Evolutionary conservation across 2,888 invertebrate genomes (phyloP), one percentile per base, ranked within the genome.

Genomic region (Cryptocephalus primarius): DNA sequence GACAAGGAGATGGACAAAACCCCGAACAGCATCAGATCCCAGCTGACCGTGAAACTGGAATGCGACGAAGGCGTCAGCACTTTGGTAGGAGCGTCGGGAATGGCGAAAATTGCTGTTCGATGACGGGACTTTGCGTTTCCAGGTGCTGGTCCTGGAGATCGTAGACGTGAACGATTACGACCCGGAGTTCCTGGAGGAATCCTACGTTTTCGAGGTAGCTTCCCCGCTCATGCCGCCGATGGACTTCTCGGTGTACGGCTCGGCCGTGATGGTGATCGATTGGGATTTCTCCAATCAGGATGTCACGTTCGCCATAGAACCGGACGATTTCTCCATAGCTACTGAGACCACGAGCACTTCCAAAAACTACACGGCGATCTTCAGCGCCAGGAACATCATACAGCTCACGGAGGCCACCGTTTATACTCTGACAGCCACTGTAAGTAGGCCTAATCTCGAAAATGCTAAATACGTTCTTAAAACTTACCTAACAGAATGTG

Each of bases 111-210:
- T 39, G 4, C 22, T 4, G 9, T 11, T n/a, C 22, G 12, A 40
- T 32, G 32, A 33, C n/a, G 12, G 13, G 4, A 42, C 33, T 10
- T 47, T 14, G 39, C 41, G 34, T 52, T 73, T 71, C 55, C 67
- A 77, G 76, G 52, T 60, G 1, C 62, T 75, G 13, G 39, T 52
- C 12, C 60, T 73, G 48, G 51, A 53, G n/a, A 66, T 77, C 8
- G 57, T 13, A 1, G 77, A 77, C 51, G 74, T 74, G 10, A 77
- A 78, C 55, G 76, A 74, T 50, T 67, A 76, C 51, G 52, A 56
- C 1, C 78, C 78, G 2, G 52, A 43, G 43, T 77, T 77, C 52
- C 38, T 44, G 4, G 62, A 70, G 11, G 46, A 59, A 14, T 56
- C 52, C 13, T 73, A 70, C 49, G 63, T 60, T 22, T 75, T 71